phyloP scores from a whole-genome alignment of 2,888 invertebrate genomes.

The Drosophila seclusa region DNA sequence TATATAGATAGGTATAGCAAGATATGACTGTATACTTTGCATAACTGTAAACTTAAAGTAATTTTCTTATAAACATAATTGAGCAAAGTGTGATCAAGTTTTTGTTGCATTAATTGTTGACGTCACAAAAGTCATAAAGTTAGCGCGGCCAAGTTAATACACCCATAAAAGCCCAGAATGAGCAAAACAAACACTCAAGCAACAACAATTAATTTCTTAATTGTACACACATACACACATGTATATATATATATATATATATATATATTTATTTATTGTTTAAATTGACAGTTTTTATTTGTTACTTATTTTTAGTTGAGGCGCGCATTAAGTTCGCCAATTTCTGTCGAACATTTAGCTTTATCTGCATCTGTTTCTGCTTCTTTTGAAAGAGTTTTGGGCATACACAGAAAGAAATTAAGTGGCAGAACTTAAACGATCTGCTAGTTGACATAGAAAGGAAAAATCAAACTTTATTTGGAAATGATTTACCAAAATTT shows the following conservation, averaged over 20 bases:
- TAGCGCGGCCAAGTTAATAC: constrained; percentile 39
- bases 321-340: constrained; percentile 67
- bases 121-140: constrained; percentile 35
- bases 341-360: constrained; percentile 27
- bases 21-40: background rate
- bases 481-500: background rate
- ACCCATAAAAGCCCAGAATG: constrained; percentile 33
- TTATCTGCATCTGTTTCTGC: constrained; percentile 1
- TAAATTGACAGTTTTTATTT: constrained; percentile 51
- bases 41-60: background rate
- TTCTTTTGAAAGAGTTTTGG: constrained; percentile 8
- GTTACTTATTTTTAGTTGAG: constrained; percentile 72
- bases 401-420: background rate
- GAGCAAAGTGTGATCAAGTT: constrained; percentile 16
- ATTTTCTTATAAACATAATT: constrained; percentile 12
- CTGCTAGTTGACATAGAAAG: background rate
- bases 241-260: constrained; percentile 49
- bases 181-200: constrained; percentile 7
- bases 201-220: constrained; percentile 64
- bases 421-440: background rate
- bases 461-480: background rate
- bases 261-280: constrained; percentile 49
- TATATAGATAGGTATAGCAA: background rate
- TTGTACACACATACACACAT: constrained; percentile 45
- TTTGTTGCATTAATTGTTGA: constrained; percentile 7